phyloP scores from a whole-genome alignment of 2,113 vertebrate species.

The Smithornis capensis region DNA sequence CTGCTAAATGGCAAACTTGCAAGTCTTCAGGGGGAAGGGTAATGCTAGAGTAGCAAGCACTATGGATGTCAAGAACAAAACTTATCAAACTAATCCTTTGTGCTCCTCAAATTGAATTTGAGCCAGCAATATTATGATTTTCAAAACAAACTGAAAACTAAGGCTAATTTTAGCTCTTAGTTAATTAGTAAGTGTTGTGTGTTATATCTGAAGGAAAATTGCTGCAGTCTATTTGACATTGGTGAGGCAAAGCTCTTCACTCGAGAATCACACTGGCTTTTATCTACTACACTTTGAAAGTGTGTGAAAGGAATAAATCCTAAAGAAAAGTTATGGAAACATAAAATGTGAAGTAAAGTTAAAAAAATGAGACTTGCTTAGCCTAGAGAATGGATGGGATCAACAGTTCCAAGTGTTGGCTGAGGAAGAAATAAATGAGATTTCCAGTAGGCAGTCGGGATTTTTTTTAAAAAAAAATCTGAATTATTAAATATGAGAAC shows the following conservation, averaged over 20 bases:
- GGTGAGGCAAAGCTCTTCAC: neutral
- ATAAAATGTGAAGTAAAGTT: neutral
- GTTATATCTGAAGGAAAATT: neutral
- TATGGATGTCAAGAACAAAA: neutral
- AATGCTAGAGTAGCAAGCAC: neutral
- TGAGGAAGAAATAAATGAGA: neutral
- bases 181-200: neutral
- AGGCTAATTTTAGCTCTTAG: neutral
- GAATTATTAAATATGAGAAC: neutral
- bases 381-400: neutral
- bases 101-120: neutral
- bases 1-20: neutral
- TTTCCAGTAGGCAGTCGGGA: neutral
- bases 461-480: neutral
- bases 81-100: neutral
- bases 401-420: neutral
- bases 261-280: neutral
- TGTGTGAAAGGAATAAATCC: neutral
- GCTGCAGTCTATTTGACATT: neutral
- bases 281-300: neutral
- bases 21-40: neutral
- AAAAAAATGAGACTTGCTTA: neutral
- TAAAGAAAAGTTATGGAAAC: neutral
- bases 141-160: neutral
- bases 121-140: neutral